phyloP scores from a whole-genome alignment of 1,140 invertebrate genomes.

The Camponotus vicinus region DNA sequence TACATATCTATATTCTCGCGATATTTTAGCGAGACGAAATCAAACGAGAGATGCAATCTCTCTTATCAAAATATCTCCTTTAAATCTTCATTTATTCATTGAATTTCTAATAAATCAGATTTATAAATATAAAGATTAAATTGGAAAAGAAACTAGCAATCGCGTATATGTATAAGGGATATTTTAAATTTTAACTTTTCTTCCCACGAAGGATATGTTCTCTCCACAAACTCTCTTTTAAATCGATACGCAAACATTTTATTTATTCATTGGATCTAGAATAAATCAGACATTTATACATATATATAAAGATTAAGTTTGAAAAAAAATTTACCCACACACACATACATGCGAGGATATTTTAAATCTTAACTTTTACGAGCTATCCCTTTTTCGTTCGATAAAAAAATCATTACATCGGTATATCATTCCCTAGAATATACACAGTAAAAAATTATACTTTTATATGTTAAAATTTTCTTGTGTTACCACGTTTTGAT shows the following conservation, averaged over 20 bases:
- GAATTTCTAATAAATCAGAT: neutral
- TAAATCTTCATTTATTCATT: neutral
- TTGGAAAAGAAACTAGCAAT: neutral
- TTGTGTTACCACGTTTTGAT: too few relatives aligned
- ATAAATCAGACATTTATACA: neutral
- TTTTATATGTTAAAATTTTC: too few relatives aligned
- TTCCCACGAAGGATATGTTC: neutral
- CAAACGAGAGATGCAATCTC: neutral
- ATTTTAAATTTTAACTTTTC: neutral
- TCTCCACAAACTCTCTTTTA: neutral
- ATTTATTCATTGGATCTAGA: neutral
- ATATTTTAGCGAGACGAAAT: neutral
- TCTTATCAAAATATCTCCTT: neutral
- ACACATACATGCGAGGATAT: neutral
- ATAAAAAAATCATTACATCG: neutral
- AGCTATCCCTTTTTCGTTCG: neutral
- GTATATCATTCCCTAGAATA: neutral
- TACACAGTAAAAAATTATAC: neutral
- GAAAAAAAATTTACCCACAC: neutral
- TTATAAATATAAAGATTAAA: neutral
- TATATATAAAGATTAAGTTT: neutral
- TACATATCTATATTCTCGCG: neutral
- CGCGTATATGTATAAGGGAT: neutral
- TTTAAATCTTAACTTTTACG: neutral
- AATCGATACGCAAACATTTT: neutral